These are phyloP conservation scores for Apis laboriosa DNA, from an alignment of 1,140 invertebrate species.

Conservation along the genomic window DNA sequence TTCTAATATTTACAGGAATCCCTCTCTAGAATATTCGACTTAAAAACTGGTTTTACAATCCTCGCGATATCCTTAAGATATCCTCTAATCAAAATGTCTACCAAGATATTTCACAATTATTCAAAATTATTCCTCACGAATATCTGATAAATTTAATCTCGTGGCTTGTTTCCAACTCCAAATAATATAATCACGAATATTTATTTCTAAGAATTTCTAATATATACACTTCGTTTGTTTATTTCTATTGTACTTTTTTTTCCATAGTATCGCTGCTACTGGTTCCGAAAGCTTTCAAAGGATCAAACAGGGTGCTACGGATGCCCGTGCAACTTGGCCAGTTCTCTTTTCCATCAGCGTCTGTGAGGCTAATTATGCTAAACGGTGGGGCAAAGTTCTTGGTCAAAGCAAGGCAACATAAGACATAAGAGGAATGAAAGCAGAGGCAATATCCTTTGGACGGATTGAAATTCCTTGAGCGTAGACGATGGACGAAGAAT, in stretches of 20 bases:
- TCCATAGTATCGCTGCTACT: no score
- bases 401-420: neutral
- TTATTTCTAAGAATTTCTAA: neutral
- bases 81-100: no score
- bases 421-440: neutral
- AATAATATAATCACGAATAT: neutral
- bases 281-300: neutral
- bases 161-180: no score
- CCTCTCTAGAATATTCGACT: no score
- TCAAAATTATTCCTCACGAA: no score
- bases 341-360: neutral
- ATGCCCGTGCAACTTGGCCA: neutral
- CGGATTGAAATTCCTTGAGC: neutral
- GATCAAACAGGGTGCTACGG: neutral
- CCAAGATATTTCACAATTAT: no score
- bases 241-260: no score
- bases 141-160: no score
- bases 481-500: neutral
- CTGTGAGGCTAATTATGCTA: neutral
- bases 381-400: neutral
- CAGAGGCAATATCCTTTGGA: conserved; percentile 8
- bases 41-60: no score
- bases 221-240: no score
- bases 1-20: no score
- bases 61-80: no score